phyloP scores from a whole-genome alignment of 2,113 vertebrate genomes.

The Caranx ignobilis region DNA sequence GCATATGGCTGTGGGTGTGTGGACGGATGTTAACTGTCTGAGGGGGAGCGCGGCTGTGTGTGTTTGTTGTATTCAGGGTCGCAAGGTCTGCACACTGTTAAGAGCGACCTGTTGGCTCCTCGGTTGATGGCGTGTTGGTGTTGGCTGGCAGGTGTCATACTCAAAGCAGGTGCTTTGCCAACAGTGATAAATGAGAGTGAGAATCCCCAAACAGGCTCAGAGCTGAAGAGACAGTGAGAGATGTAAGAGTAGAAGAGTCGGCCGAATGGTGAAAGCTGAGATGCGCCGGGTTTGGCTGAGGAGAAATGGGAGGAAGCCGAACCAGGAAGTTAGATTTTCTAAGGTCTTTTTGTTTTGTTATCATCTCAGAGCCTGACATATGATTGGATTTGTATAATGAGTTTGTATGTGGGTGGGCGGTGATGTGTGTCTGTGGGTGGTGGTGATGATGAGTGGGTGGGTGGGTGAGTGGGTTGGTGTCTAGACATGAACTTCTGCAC shows the following conservation, averaged over 20 bases:
- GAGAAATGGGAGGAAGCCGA: conserved; percentile 40
- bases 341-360: neutral
- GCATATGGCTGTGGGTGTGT: conserved; percentile 68
- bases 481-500: conserved; percentile 67
- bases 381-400: conserved; percentile 60
- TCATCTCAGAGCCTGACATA: conserved; percentile 9
- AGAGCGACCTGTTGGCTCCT: conserved; percentile 62
- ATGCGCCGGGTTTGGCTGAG: conserved; percentile 53
- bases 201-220: conserved; percentile 47
- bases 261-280: conserved; percentile 66
- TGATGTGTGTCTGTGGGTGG: conserved; percentile 36
- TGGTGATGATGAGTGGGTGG: conserved; percentile 17
- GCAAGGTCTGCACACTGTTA: conserved; percentile 53
- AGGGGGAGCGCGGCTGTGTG: conserved; percentile 34
- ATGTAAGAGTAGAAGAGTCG: conserved; percentile 72
- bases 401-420: conserved; percentile 28
- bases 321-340: conserved; percentile 60
- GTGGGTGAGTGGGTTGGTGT: conserved; percentile 41
- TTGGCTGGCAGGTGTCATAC: conserved; percentile 70
- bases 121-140: conserved; percentile 51
- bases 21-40: conserved; percentile 60
- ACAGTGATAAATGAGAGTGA: conserved; percentile 61
- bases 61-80: conserved; percentile 42
- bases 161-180: conserved; percentile 65
- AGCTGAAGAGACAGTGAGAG: conserved; percentile 43